Base-by-base conservation (phyloP, 1,140 invertebrate species). In the Tribolium madens region DNA sequence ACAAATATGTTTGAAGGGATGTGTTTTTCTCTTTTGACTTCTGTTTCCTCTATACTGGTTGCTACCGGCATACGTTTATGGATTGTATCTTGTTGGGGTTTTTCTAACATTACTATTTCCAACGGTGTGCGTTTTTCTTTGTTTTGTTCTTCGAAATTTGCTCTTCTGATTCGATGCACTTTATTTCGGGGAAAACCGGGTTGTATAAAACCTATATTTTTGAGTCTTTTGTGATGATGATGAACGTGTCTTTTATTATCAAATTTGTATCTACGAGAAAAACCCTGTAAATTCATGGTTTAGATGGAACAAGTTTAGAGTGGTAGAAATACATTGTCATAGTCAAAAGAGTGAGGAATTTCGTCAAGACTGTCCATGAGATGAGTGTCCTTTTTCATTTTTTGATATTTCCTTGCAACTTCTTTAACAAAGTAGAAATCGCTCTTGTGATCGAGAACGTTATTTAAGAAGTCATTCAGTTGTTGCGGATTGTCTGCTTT, bases 361-460 rank as follows among this genome's bases (percentile, higher is more conserved):
- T 7, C 9, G 14, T 57, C 52, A 18, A 21, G 10, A 26, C n/a
- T 7, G 57, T 26, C 18, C 15, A 52, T 9, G 12, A 47, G 2
- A 4, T 47, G 14, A 13, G 21, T 52, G 33, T 71, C 76, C 69
- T 46, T 76, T 33, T 31, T 80, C 73, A 26, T 73, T 73, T 48
- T 69, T 50, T 18, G 53, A 72, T 70, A 74, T 42, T 77, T 76
- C 70, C 52, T 77, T 0, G 74, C 81, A 6, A 69, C 75, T 33
- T 79, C 36, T 42, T 76, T 71, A 50, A 83, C 79, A 14, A 75
- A 76, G 7, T 64, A 74, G 57, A 83, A 83, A 47, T 82, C 81
- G 7, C 75, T 64, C 60, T 79, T 78, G 50, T 82, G 77, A n/a
- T 79, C 52, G n/a, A 82, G 78, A 7, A 83, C 82, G 17, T 79